Evolutionary conservation across 2,888 invertebrate genomes (phyloP).

Genomic region (Tholera decimalis): DNA sequence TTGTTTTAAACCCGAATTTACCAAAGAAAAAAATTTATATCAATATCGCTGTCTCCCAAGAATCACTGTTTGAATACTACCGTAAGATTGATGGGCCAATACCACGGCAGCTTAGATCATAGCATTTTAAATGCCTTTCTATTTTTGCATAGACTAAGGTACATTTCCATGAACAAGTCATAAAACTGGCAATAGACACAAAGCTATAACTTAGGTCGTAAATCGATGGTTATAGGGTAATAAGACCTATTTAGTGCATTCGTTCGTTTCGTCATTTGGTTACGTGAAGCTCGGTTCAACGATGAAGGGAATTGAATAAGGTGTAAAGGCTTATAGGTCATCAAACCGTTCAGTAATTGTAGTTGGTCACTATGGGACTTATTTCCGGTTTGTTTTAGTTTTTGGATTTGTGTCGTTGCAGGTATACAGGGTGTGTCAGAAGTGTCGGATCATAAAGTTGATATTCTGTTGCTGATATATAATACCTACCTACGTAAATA

Average conservation of each 20-base stretch:
- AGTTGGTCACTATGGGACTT: conserved; percentile 4
- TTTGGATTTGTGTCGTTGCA: neutral
- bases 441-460: no score
- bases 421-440: no score
- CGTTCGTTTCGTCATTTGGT: conserved; percentile 29
- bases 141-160: conserved; percentile 15
- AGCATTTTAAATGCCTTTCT: conserved; percentile 35
- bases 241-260: conserved; percentile 44
- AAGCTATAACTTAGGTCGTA: conserved; percentile 68
- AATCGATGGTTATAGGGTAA: conserved; percentile 54
- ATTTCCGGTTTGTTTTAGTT: neutral
- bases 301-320: conserved; percentile 40
- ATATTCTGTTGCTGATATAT: no score
- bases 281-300: conserved; percentile 12
- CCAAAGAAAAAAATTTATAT: neutral
- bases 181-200: conserved; percentile 72
- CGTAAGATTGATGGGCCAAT: neutral
- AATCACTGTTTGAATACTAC: conserved; percentile 22
- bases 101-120: neutral
- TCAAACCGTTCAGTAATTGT: conserved; percentile 26
- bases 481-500: no score
- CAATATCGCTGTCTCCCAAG: conserved; percentile 2
- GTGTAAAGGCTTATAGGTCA: conserved; percentile 28
- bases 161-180: conserved; percentile 32
- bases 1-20: neutral